Conservation (phyloP, 2,888 invertebrate species). For the Pseudococcus jackbeardsleyi region DNA sequence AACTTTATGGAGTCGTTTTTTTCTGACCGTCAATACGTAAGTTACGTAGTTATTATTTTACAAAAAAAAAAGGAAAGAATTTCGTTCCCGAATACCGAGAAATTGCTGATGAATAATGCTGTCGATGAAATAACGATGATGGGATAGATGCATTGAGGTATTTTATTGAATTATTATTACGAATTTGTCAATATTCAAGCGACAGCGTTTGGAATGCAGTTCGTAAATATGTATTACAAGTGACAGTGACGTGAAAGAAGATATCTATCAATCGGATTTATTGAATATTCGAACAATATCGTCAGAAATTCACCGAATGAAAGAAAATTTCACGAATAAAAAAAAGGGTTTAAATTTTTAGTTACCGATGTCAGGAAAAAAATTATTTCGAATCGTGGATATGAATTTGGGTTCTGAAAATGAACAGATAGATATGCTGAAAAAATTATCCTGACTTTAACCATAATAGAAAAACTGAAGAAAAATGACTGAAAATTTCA, state of each 20-base stretch:
- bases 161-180: neutral
- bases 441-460: too few relatives aligned
- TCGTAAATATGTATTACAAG: neutral
- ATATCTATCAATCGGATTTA: too few relatives aligned
- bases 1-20: neutral
- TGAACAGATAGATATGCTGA: too few relatives aligned
- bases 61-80: slow-evolving; percentile 1
- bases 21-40: neutral
- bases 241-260: neutral
- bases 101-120: neutral
- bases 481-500: too few relatives aligned
- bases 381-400: too few relatives aligned
- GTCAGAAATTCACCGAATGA: too few relatives aligned
- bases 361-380: too few relatives aligned
- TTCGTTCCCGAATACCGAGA: neutral
- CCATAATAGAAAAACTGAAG: too few relatives aligned
- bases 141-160: neutral
- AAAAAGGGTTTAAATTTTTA: too few relatives aligned
- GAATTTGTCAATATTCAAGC: slow-evolving; percentile 3
- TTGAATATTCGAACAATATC: too few relatives aligned
- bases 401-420: too few relatives aligned
- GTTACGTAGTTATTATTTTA: neutral
- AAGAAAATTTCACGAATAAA: too few relatives aligned
- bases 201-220: neutral
- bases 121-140: neutral